These are phyloP conservation scores for Synanthedon vespiformis DNA, from an alignment of 2,888 invertebrate genomes.

Conservation along the genomic window DNA sequence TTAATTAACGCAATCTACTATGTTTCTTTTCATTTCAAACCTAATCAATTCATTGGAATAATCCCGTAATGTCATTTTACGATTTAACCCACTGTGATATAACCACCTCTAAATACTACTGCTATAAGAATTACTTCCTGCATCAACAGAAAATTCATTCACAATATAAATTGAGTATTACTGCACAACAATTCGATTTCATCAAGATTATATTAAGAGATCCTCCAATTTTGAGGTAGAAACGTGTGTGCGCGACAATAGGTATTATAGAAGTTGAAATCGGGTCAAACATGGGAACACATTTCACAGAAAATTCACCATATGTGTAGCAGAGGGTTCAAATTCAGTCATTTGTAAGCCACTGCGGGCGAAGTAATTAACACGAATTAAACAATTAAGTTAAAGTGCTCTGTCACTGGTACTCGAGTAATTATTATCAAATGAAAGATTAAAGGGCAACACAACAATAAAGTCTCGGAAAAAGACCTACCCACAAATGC, in stretches of 20 bases:
- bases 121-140: no score
- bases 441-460: not conserved
- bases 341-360: slow-evolving; percentile 3
- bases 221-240: not conserved
- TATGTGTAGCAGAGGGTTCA: not conserved
- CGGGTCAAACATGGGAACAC: not conserved
- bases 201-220: not conserved
- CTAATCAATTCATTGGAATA: no score
- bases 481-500: no score
- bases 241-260: not conserved
- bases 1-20: no score
- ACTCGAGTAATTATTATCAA: not conserved
- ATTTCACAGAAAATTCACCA: not conserved
- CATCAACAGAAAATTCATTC: no score
- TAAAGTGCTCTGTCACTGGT: not conserved
- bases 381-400: slow-evolving; percentile 39
- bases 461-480: not conserved
- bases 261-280: not conserved
- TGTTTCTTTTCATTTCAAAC: no score
- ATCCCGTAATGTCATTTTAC: no score
- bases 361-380: slow-evolving; percentile 22
- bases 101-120: no score
- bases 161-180: no score
- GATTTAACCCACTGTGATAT: no score
- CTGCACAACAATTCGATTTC: not conserved